phyloP scores from a whole-genome alignment of 2,113 vertebrate species.

The Cyanoderma ruficeps region DNA sequence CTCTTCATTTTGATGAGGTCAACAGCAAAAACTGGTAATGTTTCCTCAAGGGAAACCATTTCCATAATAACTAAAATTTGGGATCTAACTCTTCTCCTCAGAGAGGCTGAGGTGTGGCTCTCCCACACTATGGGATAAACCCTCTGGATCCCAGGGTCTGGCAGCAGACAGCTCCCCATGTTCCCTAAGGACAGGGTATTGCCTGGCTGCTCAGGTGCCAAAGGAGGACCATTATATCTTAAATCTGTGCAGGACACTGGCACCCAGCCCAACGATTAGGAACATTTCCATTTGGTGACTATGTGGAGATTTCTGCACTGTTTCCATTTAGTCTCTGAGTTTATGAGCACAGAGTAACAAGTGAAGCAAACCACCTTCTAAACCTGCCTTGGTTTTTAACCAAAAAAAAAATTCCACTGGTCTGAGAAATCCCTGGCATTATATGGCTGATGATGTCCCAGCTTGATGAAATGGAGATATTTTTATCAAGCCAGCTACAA shows the following conservation, averaged over 20 bases:
- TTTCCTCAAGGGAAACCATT: not conserved
- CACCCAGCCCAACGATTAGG: not conserved
- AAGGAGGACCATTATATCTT: not conserved
- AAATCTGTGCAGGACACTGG: not conserved
- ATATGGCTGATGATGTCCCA: not conserved
- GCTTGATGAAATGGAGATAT: not conserved
- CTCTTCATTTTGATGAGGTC: not conserved
- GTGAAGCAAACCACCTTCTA: not conserved
- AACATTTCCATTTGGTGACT: not conserved
- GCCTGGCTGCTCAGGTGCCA: not conserved
- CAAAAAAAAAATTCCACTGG: not conserved
- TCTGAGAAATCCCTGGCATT: not conserved
- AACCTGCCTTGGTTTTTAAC: not conserved
- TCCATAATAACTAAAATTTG: not conserved
- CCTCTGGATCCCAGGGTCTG: not conserved
- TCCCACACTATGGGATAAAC: not conserved
- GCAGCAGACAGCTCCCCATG: accelerated
- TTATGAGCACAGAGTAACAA: not conserved
- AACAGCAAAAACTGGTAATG: not conserved
- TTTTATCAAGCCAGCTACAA: accelerated
- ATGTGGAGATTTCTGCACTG: not conserved
- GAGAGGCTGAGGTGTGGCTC: not conserved
- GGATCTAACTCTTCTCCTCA: not conserved
- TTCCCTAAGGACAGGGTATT: not conserved
- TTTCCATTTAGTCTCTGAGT: not conserved